Conservation (phyloP, 2,113 vertebrate genomes). For the Ceuthmochares aereus region DNA sequence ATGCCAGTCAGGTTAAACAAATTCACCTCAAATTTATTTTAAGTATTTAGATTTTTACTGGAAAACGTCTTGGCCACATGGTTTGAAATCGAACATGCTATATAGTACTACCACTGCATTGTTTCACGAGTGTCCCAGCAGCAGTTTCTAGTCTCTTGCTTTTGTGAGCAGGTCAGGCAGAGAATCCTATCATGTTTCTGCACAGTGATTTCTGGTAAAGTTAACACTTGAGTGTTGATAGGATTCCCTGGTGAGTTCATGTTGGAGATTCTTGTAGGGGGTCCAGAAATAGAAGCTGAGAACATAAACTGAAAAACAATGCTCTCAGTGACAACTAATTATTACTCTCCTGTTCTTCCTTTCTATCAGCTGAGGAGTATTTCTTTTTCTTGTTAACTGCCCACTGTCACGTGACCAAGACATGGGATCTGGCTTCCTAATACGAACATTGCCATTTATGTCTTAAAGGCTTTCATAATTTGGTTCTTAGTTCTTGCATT, state of each 20-base stretch:
- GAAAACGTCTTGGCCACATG: not conserved
- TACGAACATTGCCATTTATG: not conserved
- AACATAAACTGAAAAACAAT: not conserved
- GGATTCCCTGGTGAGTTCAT: not conserved
- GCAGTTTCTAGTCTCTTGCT: not conserved
- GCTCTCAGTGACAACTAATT: not conserved
- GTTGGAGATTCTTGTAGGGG: not conserved
- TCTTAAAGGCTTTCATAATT: not conserved
- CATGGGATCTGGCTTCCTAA: not conserved
- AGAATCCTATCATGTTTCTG: not conserved
- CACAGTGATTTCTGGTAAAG: not conserved
- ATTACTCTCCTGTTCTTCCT: not conserved
- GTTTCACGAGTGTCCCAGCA: not conserved
- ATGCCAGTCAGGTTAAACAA: not conserved
- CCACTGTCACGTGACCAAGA: not conserved
- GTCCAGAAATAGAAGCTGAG: not conserved
- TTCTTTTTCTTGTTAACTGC: not conserved
- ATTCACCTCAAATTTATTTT: not conserved
- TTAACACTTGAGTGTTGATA: not conserved
- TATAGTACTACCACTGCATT: not conserved
- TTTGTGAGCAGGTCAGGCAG: not conserved
- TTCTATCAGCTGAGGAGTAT: not conserved
- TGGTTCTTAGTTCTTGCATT: not conserved
- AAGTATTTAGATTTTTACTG: not conserved
- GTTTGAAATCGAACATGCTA: accelerated